Conservation (phyloP, 2,113 vertebrate species). For the Gobius niger region DNA sequence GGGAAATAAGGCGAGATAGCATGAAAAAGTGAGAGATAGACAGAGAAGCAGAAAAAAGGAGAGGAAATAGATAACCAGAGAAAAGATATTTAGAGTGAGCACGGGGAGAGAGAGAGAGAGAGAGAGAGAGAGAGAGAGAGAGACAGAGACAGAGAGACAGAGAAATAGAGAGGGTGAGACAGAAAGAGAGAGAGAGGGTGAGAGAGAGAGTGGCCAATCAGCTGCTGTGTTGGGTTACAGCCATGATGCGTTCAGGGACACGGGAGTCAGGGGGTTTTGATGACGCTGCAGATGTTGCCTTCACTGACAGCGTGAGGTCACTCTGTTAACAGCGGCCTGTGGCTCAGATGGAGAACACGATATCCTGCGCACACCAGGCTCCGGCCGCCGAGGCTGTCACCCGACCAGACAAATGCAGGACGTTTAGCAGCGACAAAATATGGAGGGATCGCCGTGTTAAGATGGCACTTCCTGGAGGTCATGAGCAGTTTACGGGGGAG, state of each 20-base stretch:
- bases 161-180: background rate
- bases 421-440: too few species aligned
- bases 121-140: constrained; percentile 31
- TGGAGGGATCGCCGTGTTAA: too few species aligned
- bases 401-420: too few species aligned
- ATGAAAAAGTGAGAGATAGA: too few species aligned
- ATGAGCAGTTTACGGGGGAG: too few species aligned
- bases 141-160: constrained; percentile 22
- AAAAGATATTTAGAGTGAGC: too few species aligned
- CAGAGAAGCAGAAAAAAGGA: too few species aligned
- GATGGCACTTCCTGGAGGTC: too few species aligned
- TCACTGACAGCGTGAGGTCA: constrained; percentile 51
- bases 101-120: background rate
- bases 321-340: constrained; percentile 29
- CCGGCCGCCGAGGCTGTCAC: background rate
- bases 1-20: too few species aligned
- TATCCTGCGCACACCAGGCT: constrained; percentile 31
- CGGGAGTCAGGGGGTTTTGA: constrained; percentile 54
- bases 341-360: constrained; percentile 21
- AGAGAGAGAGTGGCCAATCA: constrained; percentile 53
- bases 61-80: too few species aligned
- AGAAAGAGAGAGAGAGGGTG: constrained; percentile 19
- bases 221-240: constrained; percentile 58
- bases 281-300: constrained; percentile 59
- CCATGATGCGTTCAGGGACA: constrained; percentile 42